Base-by-base conservation (phyloP, 2,888 invertebrate genomes). In the Drosophila suboccidentalis region DNA sequence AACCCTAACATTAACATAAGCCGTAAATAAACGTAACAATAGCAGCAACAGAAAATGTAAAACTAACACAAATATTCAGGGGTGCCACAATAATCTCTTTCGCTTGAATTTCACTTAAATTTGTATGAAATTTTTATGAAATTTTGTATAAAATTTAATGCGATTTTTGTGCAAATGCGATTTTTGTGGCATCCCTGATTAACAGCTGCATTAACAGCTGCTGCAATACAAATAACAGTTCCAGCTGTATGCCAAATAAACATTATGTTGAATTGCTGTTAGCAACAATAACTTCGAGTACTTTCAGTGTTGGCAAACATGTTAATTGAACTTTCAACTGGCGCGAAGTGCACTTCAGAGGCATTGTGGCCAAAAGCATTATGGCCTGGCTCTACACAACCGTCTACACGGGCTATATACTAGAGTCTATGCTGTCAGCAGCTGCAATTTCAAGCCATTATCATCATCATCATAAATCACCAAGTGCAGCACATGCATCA, bases 381-480 rank as follows among this genome's bases (percentile, higher is more conserved):
- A n/a, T n/a, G 4, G 11, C 6, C 13, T 15, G 15, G 49, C 6
- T 17, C 10, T 26, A 1, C 22, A 9, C 17, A 32, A 22, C 22
- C 22, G 39, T n/a, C 43, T 46, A 22, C 10, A 10, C 0, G 22
- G n/a, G 26, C 46, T 36, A 5, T 26, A 22, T n/a, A 57, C 9
- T 17, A 13, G 6, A 22, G 36, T 57, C 43, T n/a, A n/a, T n/a
- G n/a, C 38, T 58, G 59, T 41, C 58, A 59, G 64, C 65, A 84
- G 73, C 76, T 69, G 64, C 76, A 68, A 77, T 60, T 62, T 77
- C 44, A 63, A 51, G 64, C 69, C 74, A 75, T 83, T 79, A 83
- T 82, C 79, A 78, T 82, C 80, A 85, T 80, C 83, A 73, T 75
- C 86, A 88, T 85, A 85, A 86, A 85, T 85, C 85, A 88, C 60